These are phyloP conservation scores for Plusia festucae DNA, from an alignment of 2,888 invertebrate genomes.

Conservation along the genomic window DNA sequence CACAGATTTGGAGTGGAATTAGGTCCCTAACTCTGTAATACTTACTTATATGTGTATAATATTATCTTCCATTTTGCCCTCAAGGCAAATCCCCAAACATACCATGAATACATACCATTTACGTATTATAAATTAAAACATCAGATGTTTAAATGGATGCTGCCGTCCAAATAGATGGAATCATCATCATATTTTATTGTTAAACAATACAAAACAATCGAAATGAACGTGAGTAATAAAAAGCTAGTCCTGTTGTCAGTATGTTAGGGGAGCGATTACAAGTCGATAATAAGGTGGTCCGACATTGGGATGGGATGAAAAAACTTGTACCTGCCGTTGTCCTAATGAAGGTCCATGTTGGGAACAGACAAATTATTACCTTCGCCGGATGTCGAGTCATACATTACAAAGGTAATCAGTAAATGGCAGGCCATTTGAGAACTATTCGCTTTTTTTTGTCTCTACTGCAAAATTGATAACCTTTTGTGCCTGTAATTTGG, in stretches of 20 bases:
- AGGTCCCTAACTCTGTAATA: too few species aligned
- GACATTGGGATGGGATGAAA: constrained; percentile 71
- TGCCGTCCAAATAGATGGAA: constrained; percentile 30
- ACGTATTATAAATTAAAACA: neutral
- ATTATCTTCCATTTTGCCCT: neutral
- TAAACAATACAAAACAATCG: constrained; percentile 55
- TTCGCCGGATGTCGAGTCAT: constrained; percentile 63
- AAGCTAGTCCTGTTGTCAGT: constrained; percentile 66
- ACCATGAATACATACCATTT: constrained; percentile 1
- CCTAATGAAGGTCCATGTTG: constrained; percentile 78
- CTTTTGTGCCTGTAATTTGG: constrained; percentile 8
- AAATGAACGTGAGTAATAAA: constrained; percentile 67
- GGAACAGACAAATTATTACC: constrained; percentile 72
- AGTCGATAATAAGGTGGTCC: constrained; percentile 74
- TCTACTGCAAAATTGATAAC: constrained; percentile 36
- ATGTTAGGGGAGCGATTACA: constrained; percentile 71
- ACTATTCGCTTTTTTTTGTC: constrained; percentile 37
- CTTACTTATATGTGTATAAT: too few species aligned
- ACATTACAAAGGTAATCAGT: constrained; percentile 62
- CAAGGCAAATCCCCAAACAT: neutral
- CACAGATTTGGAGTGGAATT: too few species aligned
- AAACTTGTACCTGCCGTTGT: constrained; percentile 81
- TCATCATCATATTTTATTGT: constrained; percentile 57
- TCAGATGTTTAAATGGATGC: neutral
- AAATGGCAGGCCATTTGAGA: constrained; percentile 51